Base-by-base conservation (phyloP, 2,113 vertebrate genomes). In the Dipodomys ordii region DNA sequence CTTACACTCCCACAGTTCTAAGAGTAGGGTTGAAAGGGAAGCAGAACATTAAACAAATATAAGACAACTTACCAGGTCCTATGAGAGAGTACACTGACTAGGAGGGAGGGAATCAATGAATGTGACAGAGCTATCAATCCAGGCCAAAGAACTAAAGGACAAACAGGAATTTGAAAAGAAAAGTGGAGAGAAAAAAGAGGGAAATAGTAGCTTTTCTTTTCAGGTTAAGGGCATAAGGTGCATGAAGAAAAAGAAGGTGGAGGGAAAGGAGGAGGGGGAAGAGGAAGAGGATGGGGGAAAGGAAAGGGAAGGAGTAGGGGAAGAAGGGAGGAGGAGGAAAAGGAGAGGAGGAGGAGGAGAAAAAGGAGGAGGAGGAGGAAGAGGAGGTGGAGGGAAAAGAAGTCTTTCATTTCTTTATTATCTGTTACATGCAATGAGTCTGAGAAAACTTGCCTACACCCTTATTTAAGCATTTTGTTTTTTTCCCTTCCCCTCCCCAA, bases 41-140 rank as follows among this genome's bases (percentile, higher is more conserved):
- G 11, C 2, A 80, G 35, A 73, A 84, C 49, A 32, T 16, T 9
- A 68, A 65, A 78, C 11, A 87, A 44, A 72, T 1, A 16, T 28
- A 23, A 49, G 7, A 73, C 22, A 88, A 60, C 3, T 39, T 76
- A 18, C 69, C 27, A 69, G n/a, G 2, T 20, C 53, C 49, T 2
- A 3, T 32, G 39, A 94, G 25, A 83, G 16, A 57, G 2, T 15
- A 57, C 22, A 39, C 0, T 16, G 44, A 57, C 16, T 0, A 32
- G 7, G 1, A 18, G 3, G 27, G 12, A 57, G 1, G 3, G 18
- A 3, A 22, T 12, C 6, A 22, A 46, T 77, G 20, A 20, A n/a
- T 13, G 23, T 25, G 46, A 16, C 9, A 67, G 23, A 90, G 60
- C 4, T 73, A 27, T 13, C 28, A 62, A n/a, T 5, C 23, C 28